These are phyloP conservation scores for Dynastes hyllus DNA, from an alignment of 2,888 invertebrate genomes.

Conservation along the genomic window DNA sequence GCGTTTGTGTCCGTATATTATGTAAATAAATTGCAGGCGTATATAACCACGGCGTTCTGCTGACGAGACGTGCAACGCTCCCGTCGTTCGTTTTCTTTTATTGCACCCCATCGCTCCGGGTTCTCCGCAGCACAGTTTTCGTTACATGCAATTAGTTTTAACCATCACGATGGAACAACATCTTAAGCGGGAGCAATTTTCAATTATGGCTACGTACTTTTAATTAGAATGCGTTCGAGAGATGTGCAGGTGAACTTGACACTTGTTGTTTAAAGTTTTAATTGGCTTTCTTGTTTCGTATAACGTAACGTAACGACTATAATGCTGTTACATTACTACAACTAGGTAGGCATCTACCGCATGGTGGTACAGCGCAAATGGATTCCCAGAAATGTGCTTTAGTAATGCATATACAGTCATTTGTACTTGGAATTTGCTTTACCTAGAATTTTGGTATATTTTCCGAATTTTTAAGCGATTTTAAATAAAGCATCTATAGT, in stretches of 20 bases:
- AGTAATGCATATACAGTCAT: background rate
- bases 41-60: background rate
- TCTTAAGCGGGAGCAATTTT: slow-evolving; percentile 49
- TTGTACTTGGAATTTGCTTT: too few relatives aligned
- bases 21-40: slow-evolving; percentile 11
- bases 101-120: background rate
- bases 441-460: too few relatives aligned
- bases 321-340: background rate
- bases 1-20: background rate
- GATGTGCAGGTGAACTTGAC: slow-evolving; percentile 48
- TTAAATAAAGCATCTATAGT: too few relatives aligned
- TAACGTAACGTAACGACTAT: too few relatives aligned
- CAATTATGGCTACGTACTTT: slow-evolving; percentile 47
- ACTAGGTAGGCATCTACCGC: background rate
- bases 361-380: background rate
- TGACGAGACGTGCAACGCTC: background rate
- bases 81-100: background rate
- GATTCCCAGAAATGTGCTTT: background rate
- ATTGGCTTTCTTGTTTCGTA: slow-evolving; percentile 23
- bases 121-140: slow-evolving; percentile 24
- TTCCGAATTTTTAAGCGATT: too few relatives aligned
- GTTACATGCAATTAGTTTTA: slow-evolving; percentile 46
- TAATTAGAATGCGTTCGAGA: slow-evolving; percentile 40
- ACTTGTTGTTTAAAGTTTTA: slow-evolving; percentile 33
- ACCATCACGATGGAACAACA: slow-evolving; percentile 33